Conservation (phyloP, 2,888 invertebrate species). For the Lasioglossum pauxillum region DNA sequence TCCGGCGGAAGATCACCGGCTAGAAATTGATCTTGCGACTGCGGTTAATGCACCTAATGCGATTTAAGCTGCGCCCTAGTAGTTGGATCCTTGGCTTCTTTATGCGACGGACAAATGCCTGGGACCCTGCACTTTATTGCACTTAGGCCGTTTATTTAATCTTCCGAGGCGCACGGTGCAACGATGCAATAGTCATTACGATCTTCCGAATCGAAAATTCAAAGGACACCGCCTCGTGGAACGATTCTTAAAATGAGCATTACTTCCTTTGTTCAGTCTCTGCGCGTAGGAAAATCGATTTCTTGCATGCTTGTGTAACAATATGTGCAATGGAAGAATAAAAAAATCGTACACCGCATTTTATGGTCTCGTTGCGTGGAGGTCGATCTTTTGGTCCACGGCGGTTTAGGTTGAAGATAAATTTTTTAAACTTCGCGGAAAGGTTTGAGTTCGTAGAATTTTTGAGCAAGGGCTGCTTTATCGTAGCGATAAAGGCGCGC, state of each 20-base stretch:
- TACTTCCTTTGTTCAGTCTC: background rate
- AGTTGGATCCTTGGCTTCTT: background rate
- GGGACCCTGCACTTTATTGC: slow-evolving; percentile 2
- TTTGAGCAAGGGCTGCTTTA: background rate
- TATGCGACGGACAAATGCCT: slow-evolving; percentile 2
- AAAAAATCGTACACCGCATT: background rate
- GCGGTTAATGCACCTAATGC: background rate
- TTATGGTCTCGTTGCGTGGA: background rate
- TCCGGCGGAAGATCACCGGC: background rate
- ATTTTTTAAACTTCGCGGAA: background rate
- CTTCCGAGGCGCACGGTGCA: background rate
- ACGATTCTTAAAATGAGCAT: background rate
- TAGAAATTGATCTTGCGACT: slow-evolving; percentile 5
- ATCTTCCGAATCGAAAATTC: background rate
- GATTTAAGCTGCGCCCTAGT: background rate
- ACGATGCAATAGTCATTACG: background rate
- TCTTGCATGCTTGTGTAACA: no score
- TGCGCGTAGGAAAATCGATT: background rate
- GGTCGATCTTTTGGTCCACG: background rate
- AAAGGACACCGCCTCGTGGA: background rate
- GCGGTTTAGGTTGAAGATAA: background rate
- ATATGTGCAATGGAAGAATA: background rate
- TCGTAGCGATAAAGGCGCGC: background rate
- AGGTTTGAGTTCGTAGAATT: background rate
- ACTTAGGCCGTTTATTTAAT: background rate